Base-by-base conservation (phyloP, 2,797 vertebrate species). In the Sebastes reedi region DNA sequence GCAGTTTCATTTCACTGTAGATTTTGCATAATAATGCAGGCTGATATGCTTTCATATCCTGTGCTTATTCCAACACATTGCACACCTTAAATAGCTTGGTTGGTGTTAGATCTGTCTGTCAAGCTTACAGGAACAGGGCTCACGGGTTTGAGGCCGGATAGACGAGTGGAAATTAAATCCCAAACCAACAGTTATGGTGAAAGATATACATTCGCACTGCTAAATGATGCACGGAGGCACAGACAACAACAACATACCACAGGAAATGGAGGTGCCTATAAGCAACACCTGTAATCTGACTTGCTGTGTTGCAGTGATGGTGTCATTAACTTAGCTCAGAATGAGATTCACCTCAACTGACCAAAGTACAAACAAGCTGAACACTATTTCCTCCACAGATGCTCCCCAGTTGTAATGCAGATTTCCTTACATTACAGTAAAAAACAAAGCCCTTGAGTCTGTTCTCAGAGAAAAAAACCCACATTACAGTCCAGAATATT, bases 21-120 rank as follows among this genome's bases (percentile, higher is more conserved):
- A 56, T 87, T 85, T 71, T 78, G 62, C 73, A 84, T 77, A 75
- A 83, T 72, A 67, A 67, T 67, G 59, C 59, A 25, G 16, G 50
- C 54, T 69, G 70, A 76, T 77, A 39, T 55, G 29, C 55, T 81
- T 87, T 86, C 83, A 90, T 91, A 87, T 91, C 85, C 86, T 91
- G 79, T 55, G 55, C 71, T 83, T 77, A 75, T 77, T 87, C 61
- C 66, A 61, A 55, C 54, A 67, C 59, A 18, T 42, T 36, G 67
- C 67, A 72, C 71, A 72, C 60, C 81, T 80, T 77, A 83, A 81
- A 82, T 79, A 81, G 70, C 74, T 67, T 11, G 22, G 71, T 52
- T 72, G 77, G 61, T 75, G 76, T 86, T 73, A 60, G 64, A 76
- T 64, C 72, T 83, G 80, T 87, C 83, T 80, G 75, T 87, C 80